Conservation (phyloP, 2,888 invertebrate species). For the Pristionchus entomophagus region DNA sequence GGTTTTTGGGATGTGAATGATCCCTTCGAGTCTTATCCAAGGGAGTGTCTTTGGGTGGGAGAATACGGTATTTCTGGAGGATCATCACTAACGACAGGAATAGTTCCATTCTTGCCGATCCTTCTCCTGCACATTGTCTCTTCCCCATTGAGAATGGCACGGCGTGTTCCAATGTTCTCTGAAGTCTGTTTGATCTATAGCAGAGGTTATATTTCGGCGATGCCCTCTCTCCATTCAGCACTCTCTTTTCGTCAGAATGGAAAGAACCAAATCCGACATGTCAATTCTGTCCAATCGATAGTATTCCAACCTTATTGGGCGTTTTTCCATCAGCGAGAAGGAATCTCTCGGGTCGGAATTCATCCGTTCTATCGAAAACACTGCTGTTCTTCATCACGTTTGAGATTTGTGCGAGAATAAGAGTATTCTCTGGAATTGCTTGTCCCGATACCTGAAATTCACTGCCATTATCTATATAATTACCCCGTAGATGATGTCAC, state of each 20-base stretch:
- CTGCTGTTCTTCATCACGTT: neutral
- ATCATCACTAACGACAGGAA: neutral
- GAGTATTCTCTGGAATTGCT: conserved; percentile 6
- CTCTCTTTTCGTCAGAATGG: too few species aligned
- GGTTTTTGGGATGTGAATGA: neutral
- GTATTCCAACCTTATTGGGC: conserved; percentile 53
- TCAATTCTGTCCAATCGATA: too few species aligned
- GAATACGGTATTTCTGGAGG: conserved; percentile 2
- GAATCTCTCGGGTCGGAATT: conserved; percentile 63
- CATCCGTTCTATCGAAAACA: conserved; percentile 52
- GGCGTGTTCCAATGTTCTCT: neutral
- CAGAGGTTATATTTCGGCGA: neutral
- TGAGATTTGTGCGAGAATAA: neutral
- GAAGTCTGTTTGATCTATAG: neutral
- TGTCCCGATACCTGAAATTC: conserved; percentile 25
- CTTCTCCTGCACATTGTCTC: neutral
- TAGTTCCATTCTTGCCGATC: neutral
- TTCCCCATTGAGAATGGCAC: conserved; percentile 13
- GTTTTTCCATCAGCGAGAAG: conserved; percentile 57
- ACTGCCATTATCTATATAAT: too few species aligned
- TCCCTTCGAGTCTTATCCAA: neutral
- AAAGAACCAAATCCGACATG: too few species aligned
- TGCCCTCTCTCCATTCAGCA: too few species aligned
- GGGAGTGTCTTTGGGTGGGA: neutral
- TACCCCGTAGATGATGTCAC: too few species aligned